A percentile compares a stretch with the other conserved stretches of the same genome.
phyloP scores from a whole-genome alignment of 2,888 invertebrate species.

The Lasioglossum pauxillum region DNA sequence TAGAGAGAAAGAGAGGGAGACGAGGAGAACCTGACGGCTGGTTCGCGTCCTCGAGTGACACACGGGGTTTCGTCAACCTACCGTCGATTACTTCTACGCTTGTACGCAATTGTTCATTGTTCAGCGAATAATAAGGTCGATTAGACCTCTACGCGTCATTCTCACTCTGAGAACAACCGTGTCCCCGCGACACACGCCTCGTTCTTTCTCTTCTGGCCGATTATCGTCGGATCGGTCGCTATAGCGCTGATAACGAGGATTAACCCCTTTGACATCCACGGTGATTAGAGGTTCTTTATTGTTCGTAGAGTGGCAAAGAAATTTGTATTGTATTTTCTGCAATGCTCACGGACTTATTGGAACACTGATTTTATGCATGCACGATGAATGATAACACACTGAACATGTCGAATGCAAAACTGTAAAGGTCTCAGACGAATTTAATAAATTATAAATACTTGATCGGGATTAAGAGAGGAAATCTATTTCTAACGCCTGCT shows the following conservation, averaged over 20 bases:
- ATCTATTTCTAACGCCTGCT: too few relatives aligned
- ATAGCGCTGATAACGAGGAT: neutral
- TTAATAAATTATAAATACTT: neutral
- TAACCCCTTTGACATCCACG: neutral
- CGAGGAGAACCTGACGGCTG: constrained; percentile 10
- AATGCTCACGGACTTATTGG: neutral
- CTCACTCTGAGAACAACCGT: constrained; percentile 59
- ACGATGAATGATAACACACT: too few relatives aligned
- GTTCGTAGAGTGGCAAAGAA: neutral
- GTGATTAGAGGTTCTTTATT: neutral
- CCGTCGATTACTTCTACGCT: constrained; percentile 70
- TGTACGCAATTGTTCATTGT: constrained; percentile 73
- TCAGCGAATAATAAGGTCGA: constrained; percentile 75
- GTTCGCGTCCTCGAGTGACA: constrained; percentile 61
- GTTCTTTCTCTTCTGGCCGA: neutral
- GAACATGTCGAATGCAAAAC: too few relatives aligned
- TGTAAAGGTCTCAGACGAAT: too few relatives aligned
- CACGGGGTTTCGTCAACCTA: constrained; percentile 62
- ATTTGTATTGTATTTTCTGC: neutral
- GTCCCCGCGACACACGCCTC: constrained; percentile 30
- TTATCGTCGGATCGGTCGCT: neutral
- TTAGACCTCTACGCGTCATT: constrained; percentile 71
- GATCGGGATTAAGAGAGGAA: neutral
- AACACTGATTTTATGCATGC: too few relatives aligned
- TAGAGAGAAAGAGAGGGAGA: neutral